These are phyloP conservation scores for Leptobrachium ailaonicum DNA, from an alignment of 2,113 vertebrate genomes.

Conservation along the genomic window DNA sequence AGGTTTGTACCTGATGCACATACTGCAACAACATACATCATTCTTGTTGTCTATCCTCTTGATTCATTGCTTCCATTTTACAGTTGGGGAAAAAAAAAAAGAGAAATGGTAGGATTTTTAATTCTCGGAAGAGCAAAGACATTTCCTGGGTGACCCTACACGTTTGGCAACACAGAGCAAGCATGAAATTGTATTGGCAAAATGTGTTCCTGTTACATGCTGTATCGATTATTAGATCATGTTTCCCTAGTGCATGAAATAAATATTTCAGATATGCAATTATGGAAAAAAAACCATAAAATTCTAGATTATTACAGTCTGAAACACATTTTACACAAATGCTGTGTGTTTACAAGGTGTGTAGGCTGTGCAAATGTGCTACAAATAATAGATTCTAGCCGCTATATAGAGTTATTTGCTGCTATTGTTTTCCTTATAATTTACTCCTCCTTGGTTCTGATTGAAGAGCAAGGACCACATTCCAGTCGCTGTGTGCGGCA, in stretches of 20 bases:
- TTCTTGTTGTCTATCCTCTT: background rate
- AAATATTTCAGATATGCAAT: slow-evolving; percentile 10
- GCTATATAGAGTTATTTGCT: too few species aligned
- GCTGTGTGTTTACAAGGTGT: too few species aligned
- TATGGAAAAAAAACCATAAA: slow-evolving; percentile 23
- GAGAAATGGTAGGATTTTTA: background rate
- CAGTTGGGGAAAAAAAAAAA: background rate
- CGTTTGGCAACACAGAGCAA: slow-evolving; percentile 24
- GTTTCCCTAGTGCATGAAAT: slow-evolving; percentile 11
- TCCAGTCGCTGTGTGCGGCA: too few species aligned
- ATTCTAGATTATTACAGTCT: slow-evolving; percentile 12
- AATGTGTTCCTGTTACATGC: slow-evolving; percentile 5
- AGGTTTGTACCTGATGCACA: background rate
- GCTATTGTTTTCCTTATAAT: too few species aligned
- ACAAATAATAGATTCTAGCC: too few species aligned
- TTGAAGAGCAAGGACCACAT: too few species aligned
- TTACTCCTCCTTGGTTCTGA: too few species aligned
- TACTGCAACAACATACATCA: background rate
- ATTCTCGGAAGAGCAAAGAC: background rate
- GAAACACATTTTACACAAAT: too few species aligned
- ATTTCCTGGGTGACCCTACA: background rate
- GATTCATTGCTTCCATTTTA: background rate
- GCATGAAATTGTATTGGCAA: slow-evolving; percentile 13
- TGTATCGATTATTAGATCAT: slow-evolving; percentile 10
- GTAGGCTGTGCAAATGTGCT: too few species aligned